phyloP scores from a whole-genome alignment of 2,888 invertebrate species.

The Hypselothyrea guttata region DNA sequence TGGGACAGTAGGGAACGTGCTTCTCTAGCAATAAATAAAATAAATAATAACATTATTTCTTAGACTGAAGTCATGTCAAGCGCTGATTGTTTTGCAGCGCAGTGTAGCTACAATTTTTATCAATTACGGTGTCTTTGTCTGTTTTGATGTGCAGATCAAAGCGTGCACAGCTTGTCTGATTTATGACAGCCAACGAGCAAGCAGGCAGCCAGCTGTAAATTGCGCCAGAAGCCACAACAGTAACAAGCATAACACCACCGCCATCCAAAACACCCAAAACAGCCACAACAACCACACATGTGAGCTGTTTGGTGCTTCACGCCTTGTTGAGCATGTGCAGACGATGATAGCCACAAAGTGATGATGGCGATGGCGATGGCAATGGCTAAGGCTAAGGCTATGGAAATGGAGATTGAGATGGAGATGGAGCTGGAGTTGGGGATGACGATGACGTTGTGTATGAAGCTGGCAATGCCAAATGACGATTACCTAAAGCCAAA shows the following conservation, averaged over 20 bases:
- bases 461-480: slow-evolving; percentile 27
- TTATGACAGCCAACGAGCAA: slow-evolving; percentile 25
- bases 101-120: slow-evolving; percentile 18
- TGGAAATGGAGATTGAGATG: slow-evolving; percentile 31
- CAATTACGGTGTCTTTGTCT: slow-evolving; percentile 17
- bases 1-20: too few species aligned
- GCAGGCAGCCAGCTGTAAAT: slow-evolving; percentile 27
- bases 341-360: slow-evolving; percentile 43
- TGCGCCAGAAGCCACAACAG: slow-evolving; percentile 18
- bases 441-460: slow-evolving; percentile 9
- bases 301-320: slow-evolving; percentile 64
- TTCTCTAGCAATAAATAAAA: too few species aligned
- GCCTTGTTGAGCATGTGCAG: slow-evolving; percentile 70
- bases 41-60: too few species aligned
- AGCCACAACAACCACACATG: slow-evolving; percentile 40
- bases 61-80: too few species aligned
- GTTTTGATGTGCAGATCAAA: slow-evolving; percentile 28
- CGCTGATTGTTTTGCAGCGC: slow-evolving; percentile 2
- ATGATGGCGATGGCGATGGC: slow-evolving; percentile 12
- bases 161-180: slow-evolving; percentile 26
- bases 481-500: slow-evolving; percentile 49
- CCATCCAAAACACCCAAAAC: too few species aligned
- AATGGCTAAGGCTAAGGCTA: slow-evolving; percentile 10
- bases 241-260: slow-evolving; percentile 21
- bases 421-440: slow-evolving; percentile 26